Percentiles rank a stretch among this genome's conserved stretches.
These are phyloP conservation scores for Antechinus flavipes DNA, from an alignment of 2,113 vertebrate genomes.

Conservation along the genomic window DNA sequence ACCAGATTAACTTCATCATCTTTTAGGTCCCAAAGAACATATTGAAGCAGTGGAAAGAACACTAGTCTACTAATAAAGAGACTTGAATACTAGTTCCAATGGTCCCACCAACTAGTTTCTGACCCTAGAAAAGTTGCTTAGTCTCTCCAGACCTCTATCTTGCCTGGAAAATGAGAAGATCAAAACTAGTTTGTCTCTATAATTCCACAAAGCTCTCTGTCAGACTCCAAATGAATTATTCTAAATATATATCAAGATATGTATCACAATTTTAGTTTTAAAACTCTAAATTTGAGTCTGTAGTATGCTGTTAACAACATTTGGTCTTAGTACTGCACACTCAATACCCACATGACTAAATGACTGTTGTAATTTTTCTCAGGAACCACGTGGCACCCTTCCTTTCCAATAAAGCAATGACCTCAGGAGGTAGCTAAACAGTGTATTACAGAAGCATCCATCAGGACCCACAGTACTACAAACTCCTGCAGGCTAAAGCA, in stretches of 20 bases:
- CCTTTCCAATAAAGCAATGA: neutral
- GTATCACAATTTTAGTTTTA: neutral
- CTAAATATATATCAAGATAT: neutral
- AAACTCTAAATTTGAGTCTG: neutral
- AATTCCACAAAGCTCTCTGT: neutral
- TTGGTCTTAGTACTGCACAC: neutral
- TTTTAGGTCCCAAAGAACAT: neutral
- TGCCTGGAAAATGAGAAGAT: neutral
- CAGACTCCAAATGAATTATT: neutral
- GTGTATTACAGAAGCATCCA: neutral
- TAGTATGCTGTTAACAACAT: neutral
- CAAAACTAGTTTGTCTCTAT: neutral
- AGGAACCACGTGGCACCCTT: neutral
- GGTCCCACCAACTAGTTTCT: neutral
- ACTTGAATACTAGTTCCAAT: neutral
- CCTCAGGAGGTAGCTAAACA: neutral
- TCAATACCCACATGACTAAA: neutral
- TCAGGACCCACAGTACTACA: neutral
- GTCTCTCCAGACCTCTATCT: neutral
- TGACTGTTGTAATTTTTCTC: neutral
- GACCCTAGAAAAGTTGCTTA: neutral
- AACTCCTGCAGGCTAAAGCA: neutral
- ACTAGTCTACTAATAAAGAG: neutral
- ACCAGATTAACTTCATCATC: neutral
- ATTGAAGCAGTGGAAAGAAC: neutral